phyloP scores from a whole-genome alignment of 2,113 vertebrate genomes.

The Clarias magur region DNA sequence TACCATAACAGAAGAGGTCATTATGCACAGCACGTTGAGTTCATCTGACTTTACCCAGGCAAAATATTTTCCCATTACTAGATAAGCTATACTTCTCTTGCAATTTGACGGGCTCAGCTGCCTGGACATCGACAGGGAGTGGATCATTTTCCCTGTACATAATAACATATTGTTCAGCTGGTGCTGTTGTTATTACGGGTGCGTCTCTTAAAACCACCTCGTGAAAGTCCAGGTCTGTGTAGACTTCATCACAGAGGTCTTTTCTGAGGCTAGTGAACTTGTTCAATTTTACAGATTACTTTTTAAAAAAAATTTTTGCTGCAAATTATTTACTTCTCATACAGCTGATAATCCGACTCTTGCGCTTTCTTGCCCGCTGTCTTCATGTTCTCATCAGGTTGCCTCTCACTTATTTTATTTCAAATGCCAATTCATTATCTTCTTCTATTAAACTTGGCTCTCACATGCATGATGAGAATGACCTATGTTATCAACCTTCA shows the following conservation, averaged over 20 bases:
- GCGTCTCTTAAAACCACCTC: conserved; percentile 51
- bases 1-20: conserved; percentile 61
- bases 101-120: not conserved
- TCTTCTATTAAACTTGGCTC: conserved; percentile 8
- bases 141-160: not conserved
- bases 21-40: conserved; percentile 30
- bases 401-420: conserved; percentile 9
- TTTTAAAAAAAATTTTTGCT: not conserved
- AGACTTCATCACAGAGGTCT: not conserved
- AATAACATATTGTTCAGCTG: not conserved
- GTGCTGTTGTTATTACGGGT: not conserved
- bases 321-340: not conserved
- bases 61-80: conserved; percentile 50
- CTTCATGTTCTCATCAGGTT: conserved; percentile 13
- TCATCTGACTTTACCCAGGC: conserved; percentile 58
- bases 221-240: conserved; percentile 43
- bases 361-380: not conserved
- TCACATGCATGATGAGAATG: conserved; percentile 31
- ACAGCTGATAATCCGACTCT: not conserved
- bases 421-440: conserved; percentile 9
- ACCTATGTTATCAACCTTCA: conserved; percentile 43
- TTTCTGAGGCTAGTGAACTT: not conserved
- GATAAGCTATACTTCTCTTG: conserved; percentile 26
- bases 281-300: conserved; percentile 9
- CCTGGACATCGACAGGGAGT: not conserved